Base-by-base conservation (phyloP, 2,113 vertebrate species). In the Calidris pugnax region DNA sequence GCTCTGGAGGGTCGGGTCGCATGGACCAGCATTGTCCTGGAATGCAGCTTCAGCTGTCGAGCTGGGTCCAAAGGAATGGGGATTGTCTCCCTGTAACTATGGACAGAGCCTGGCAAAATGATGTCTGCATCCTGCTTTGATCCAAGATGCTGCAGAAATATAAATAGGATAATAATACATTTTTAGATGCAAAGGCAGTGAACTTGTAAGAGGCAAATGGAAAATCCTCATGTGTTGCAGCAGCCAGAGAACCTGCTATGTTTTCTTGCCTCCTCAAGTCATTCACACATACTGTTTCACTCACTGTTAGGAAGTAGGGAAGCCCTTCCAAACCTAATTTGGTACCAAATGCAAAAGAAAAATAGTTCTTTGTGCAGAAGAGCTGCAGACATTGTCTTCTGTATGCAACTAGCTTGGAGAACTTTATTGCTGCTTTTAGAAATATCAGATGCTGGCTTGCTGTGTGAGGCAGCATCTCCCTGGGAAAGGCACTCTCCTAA, bases 1-100 rank as follows among this genome's bases (percentile, higher is more conserved):
- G 1, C 72, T 21, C 63, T 14, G 41, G 22, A 67, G 69, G 62
- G 60, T 43, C 4, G 5, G 9, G 27, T 48, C 1, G 0, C 35
- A 45, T 37, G 67, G n/a, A 63, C 48, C 60, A 28, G 12, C 2
- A 1, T 19, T 87, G 57, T 68, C 39, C 76, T 53, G 33, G 27
- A n/a, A 32, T 16, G 45, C 30, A 51, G 39, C 68, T 62, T 76
- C 86, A 71, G 41, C 53, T 69, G 2, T 10, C 41, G 67, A 57
- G 30, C 74, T 56, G 69, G 48, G 60, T 43, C 35, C 43, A 12
- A 41, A 79, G 30, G 19, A 78, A 62, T n/a, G 18, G n/a, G 26
- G 37, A 39, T 67, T 66, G 59, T 62, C 81, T 90, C 45, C 32
- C 50, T 0, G 0, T 73, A 85, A 55, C 55, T 43, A 57, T 43